Percentiles rank a stretch among this genome's conserved stretches.
These are phyloP conservation scores for Ceratina australensis DNA, from an alignment of 1,140 invertebrate species.

Conservation along the genomic window DNA sequence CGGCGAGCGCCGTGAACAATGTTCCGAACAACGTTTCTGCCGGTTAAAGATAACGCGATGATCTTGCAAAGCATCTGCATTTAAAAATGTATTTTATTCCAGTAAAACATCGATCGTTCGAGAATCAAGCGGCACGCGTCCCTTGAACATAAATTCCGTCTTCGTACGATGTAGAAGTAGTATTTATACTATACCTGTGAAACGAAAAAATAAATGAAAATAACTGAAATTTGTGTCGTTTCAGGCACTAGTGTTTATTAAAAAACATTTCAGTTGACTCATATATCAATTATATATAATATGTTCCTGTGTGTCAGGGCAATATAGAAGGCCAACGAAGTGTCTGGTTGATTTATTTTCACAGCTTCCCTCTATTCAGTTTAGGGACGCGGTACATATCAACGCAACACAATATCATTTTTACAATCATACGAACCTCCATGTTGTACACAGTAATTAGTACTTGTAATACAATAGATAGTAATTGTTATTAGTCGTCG, in stretches of 20 bases:
- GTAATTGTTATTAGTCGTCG: slow-evolving; percentile 45
- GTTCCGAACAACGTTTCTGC: neutral
- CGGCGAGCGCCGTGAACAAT: neutral
- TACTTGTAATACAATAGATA: slow-evolving; percentile 55
- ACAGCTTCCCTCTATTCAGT: slow-evolving; percentile 52
- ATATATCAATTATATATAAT: slow-evolving; percentile 24
- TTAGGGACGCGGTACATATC: slow-evolving; percentile 61
- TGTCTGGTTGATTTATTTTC: slow-evolving; percentile 67
- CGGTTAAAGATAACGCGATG: neutral
- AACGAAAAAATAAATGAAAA: slow-evolving; percentile 45
- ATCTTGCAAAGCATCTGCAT: neutral
- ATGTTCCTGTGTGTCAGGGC: slow-evolving; percentile 28
- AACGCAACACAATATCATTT: slow-evolving; percentile 64
- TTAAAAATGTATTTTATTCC: neutral
- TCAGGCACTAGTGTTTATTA: slow-evolving; percentile 28
- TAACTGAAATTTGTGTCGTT: slow-evolving; percentile 28
- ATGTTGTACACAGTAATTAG: slow-evolving; percentile 59
- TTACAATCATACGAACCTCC: slow-evolving; percentile 66
- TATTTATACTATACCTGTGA: slow-evolving; percentile 52
- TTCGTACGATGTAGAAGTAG: slow-evolving; percentile 31
- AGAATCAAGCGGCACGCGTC: neutral
- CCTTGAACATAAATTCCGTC: slow-evolving; percentile 20
- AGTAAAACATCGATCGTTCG: neutral
- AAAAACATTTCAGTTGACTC: slow-evolving; percentile 19
- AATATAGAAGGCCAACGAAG: slow-evolving; percentile 50